phyloP scores from a whole-genome alignment of 2,113 vertebrate species.

The Hippocampus abdominalis region DNA sequence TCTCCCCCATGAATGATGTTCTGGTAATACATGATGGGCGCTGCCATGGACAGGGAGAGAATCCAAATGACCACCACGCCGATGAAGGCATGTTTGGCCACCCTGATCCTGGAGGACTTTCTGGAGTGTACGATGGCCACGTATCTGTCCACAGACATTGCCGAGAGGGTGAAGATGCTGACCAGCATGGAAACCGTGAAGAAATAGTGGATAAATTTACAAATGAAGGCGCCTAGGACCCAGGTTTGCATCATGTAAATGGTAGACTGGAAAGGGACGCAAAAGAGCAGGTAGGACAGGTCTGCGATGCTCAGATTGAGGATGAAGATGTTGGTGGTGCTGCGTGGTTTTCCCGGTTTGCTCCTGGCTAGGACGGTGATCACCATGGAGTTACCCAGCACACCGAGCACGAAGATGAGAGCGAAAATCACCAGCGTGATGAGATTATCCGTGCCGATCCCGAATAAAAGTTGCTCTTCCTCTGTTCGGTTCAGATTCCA shows the following conservation, averaged over 20 bases:
- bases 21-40: slow-evolving; percentile 88
- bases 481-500: slow-evolving; percentile 43
- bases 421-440: slow-evolving; percentile 84
- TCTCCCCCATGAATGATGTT: slow-evolving; percentile 73
- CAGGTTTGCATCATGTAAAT: slow-evolving; percentile 89
- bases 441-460: slow-evolving; percentile 86
- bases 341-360: slow-evolving; percentile 82
- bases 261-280: slow-evolving; percentile 92
- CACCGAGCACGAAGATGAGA: slow-evolving; percentile 87
- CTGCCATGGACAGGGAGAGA: slow-evolving; percentile 86
- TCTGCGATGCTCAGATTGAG: slow-evolving; percentile 94
- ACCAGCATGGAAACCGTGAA: slow-evolving; percentile 97
- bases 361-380: slow-evolving; percentile 89
- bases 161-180: slow-evolving; percentile 93
- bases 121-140: slow-evolving; percentile 93
- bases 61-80: slow-evolving; percentile 88
- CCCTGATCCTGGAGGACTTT: slow-evolving; percentile 83
- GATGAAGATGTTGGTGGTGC: slow-evolving; percentile 94
- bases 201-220: slow-evolving; percentile 94
- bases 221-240: slow-evolving; percentile 91
- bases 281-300: slow-evolving; percentile 94
- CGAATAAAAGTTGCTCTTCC: slow-evolving; percentile 72
- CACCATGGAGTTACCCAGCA: slow-evolving; percentile 92
- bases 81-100: slow-evolving; percentile 80
- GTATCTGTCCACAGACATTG: slow-evolving; percentile 97